These are phyloP conservation scores for Lottia scabra DNA, from an alignment of 2,888 invertebrate genomes.

Conservation along the genomic window DNA sequence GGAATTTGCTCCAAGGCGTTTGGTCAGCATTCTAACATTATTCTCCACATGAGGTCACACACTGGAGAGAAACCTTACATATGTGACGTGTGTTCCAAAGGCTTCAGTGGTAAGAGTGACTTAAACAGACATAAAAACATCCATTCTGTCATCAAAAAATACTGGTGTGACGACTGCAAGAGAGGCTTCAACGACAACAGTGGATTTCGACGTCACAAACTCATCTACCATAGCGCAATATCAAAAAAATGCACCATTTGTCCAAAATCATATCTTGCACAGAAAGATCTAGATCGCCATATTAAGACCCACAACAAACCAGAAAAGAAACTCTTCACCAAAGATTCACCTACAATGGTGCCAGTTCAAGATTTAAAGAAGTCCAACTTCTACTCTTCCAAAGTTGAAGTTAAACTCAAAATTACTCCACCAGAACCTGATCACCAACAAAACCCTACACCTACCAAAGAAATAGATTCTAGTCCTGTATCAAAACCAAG, in stretches of 20 bases:
- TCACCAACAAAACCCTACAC: neutral
- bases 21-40: neutral
- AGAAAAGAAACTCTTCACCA: neutral
- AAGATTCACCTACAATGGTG: neutral
- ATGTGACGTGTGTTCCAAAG: constrained; percentile 6
- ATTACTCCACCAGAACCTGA: neutral
- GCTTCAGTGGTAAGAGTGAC: constrained; percentile 5
- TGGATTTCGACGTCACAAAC: neutral
- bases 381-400: too few species aligned
- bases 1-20: constrained; percentile 8
- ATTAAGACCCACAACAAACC: neutral
- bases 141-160: constrained; percentile 2
- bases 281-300: neutral
- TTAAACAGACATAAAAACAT: constrained; percentile 7
- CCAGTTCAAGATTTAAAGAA: neutral
- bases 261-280: neutral
- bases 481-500: neutral
- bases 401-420: neutral
- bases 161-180: neutral
- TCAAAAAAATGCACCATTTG: neutral
- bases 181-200: neutral
- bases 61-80: constrained; percentile 9
- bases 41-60: constrained; percentile 11
- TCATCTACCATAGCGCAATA: neutral
- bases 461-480: neutral